Conservation (phyloP, 2,797 vertebrate species). For the Anabas testudineus region DNA sequence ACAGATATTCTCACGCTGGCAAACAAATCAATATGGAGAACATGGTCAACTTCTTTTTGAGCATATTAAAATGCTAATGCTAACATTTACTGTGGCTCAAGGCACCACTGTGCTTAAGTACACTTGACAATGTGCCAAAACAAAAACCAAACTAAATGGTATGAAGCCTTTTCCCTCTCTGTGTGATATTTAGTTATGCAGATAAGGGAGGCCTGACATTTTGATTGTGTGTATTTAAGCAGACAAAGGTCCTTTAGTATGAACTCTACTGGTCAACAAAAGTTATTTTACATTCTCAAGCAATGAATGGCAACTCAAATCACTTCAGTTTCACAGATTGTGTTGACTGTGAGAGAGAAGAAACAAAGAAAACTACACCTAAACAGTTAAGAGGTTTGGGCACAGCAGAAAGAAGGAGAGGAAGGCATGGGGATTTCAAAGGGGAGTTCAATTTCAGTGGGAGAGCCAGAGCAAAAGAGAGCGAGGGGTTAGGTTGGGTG, state of each 20-base stretch:
- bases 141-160: neutral
- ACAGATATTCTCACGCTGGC: too few species aligned
- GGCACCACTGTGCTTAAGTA: too few species aligned
- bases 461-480: slow-evolving; percentile 40
- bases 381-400: neutral
- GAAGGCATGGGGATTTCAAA: slow-evolving; percentile 28
- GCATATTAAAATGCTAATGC: too few species aligned
- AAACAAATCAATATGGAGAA: too few species aligned
- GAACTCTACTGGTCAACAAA: slow-evolving; percentile 4
- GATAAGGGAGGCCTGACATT: slow-evolving; percentile 48
- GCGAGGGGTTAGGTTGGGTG: slow-evolving; percentile 54
- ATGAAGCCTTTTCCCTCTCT: neutral
- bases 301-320: neutral
- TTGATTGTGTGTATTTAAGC: slow-evolving; percentile 37
- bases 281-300: neutral
- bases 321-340: neutral
- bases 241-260: slow-evolving; percentile 20
- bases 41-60: too few species aligned
- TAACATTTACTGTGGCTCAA: too few species aligned
- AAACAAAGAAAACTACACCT: neutral
- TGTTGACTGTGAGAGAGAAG: neutral
- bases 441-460: slow-evolving; percentile 40
- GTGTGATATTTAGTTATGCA: slow-evolving; percentile 41
- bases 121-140: neutral
- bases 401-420: slow-evolving; percentile 10